Conservation (phyloP, 2,113 vertebrate species). For the Pogona vitticeps region DNA sequence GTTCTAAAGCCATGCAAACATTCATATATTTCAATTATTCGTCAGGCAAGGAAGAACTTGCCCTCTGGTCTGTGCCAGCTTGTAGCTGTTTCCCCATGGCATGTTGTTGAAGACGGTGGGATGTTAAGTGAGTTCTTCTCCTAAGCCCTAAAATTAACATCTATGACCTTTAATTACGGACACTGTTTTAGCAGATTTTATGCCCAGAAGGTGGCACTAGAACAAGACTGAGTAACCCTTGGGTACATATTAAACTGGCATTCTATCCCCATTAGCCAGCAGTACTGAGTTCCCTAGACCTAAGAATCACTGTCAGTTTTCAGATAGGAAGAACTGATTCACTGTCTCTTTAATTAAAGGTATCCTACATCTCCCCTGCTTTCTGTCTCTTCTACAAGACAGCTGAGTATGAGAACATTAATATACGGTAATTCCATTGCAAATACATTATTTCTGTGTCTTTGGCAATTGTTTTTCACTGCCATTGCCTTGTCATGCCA, state of each 20-base stretch:
- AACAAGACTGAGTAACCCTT: background rate
- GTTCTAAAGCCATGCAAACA: conserved; percentile 56
- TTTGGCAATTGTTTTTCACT: background rate
- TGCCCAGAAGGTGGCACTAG: background rate
- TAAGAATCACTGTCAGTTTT: background rate
- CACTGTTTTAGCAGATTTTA: background rate
- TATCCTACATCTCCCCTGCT: background rate
- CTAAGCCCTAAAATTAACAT: background rate
- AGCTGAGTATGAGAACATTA: background rate
- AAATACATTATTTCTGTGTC: background rate
- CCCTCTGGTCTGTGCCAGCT: conserved; percentile 30
- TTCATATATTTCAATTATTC: conserved; percentile 51
- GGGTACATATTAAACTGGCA: background rate
- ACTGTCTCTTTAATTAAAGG: background rate
- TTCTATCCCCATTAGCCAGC: no score
- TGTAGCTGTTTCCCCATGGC: conserved; percentile 19
- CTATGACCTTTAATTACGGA: background rate
- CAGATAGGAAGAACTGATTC: background rate
- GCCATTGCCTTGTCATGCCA: background rate
- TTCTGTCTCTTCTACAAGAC: background rate
- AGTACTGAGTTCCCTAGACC: background rate
- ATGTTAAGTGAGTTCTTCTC: background rate
- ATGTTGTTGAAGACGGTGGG: conserved; percentile 20
- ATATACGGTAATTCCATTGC: background rate
- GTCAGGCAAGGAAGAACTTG: conserved; percentile 30